A percentile compares a stretch with the other conserved stretches of the same genome.
These are phyloP conservation scores for Tamias sibiricus DNA, from an alignment of 2,113 vertebrate species.

Conservation along the genomic window DNA sequence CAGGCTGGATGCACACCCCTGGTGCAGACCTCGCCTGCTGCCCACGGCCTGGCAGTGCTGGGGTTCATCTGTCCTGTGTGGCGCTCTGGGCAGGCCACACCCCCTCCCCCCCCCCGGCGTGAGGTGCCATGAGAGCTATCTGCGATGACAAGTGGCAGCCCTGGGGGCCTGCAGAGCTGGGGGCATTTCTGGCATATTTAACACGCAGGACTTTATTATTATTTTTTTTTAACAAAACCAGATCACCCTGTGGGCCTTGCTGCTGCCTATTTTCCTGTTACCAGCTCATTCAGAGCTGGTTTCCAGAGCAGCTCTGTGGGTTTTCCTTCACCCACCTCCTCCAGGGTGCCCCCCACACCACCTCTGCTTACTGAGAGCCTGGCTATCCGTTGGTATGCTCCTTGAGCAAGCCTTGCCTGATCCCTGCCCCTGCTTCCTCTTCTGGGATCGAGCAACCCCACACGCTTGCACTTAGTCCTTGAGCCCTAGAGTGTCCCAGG, in stretches of 20 bases:
- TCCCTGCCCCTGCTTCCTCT: background rate
- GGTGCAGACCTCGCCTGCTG: background rate
- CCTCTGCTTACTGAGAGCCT: background rate
- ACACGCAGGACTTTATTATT: background rate
- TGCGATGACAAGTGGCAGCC: rapidly evolving
- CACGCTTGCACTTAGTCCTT: background rate
- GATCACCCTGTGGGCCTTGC: rapidly evolving
- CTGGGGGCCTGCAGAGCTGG: too few species aligned
- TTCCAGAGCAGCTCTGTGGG: background rate
- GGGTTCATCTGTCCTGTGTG: background rate
- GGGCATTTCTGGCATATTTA: background rate
- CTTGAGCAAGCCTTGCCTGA: background rate
- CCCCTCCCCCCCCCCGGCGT: background rate
- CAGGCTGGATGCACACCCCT: background rate
- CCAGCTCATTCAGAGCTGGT: rapidly evolving
- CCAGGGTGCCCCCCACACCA: background rate
- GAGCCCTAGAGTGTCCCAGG: background rate
- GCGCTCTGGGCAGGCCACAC: background rate
- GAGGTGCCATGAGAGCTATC: background rate
- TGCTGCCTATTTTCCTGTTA: background rate
- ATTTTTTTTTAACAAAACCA: background rate
- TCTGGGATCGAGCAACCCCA: background rate
- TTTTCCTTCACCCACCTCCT: background rate
- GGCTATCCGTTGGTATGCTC: rapidly evolving
- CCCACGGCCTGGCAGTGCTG: rapidly evolving